These are phyloP conservation scores for Syndactyla subalaris DNA, from an alignment of 2,797 vertebrate genomes.

Conservation along the genomic window DNA sequence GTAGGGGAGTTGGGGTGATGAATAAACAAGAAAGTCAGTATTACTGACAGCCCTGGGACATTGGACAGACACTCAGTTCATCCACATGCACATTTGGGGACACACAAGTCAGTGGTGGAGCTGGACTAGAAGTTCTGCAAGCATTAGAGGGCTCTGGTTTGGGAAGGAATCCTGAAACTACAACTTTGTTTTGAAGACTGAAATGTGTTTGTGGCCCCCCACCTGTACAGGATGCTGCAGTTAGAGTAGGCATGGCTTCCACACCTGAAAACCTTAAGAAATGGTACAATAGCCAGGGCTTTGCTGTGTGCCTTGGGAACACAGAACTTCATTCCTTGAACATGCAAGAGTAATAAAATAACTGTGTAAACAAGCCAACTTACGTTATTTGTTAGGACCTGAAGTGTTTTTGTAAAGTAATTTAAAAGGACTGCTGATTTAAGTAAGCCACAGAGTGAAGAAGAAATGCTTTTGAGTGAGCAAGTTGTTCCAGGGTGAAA, in stretches of 20 bases:
- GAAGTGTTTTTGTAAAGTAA: background rate
- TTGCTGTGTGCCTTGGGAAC: background rate
- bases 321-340: background rate
- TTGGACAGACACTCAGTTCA: background rate
- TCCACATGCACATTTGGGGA: background rate
- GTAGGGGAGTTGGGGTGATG: background rate
- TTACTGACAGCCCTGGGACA: background rate
- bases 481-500: background rate
- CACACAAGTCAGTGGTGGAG: accelerated
- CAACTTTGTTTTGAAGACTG: background rate
- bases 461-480: background rate
- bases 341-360: background rate
- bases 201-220: background rate
- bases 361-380: background rate
- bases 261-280: background rate
- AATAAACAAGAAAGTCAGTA: background rate
- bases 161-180: background rate
- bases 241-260: background rate
- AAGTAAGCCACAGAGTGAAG: background rate
- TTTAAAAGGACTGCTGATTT: background rate
- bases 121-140: background rate
- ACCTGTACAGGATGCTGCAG: background rate
- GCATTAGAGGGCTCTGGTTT: background rate
- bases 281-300: background rate
- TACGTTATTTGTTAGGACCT: background rate